These are phyloP conservation scores for Poeciliopsis presidionis DNA, from an alignment of 2,797 vertebrate species.

Conservation along the genomic window DNA sequence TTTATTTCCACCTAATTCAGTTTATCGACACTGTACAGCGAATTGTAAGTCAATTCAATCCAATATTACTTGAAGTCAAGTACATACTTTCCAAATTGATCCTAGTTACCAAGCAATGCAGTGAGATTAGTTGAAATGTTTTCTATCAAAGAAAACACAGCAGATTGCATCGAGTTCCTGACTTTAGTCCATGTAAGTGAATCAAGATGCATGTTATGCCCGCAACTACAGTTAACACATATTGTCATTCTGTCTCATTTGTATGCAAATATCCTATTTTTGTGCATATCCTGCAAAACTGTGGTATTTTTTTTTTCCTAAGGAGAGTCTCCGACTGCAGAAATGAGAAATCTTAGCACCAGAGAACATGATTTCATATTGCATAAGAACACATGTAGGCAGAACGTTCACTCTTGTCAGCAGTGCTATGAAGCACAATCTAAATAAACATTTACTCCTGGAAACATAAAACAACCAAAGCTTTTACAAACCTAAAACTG, in stretches of 20 bases:
- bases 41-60: background rate
- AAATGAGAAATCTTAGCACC: background rate
- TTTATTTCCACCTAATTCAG: background rate
- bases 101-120: background rate
- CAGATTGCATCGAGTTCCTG: background rate
- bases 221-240: background rate
- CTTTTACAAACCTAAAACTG: conserved; percentile 36
- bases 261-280: background rate
- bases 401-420: conserved; percentile 7
- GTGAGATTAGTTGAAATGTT: background rate
- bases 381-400: background rate
- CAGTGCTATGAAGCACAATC: background rate
- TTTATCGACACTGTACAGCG: background rate
- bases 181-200: background rate
- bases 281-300: background rate
- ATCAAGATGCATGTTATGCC: background rate
- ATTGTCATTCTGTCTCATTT: conserved; percentile 1
- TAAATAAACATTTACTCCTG: conserved; percentile 1
- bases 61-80: background rate
- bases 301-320: background rate
- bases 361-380: conserved; percentile 2
- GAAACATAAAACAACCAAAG: conserved; percentile 16
- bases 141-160: background rate
- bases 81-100: background rate
- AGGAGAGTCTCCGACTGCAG: background rate